Evolutionary conservation across 2,888 invertebrate species (phyloP).

Genomic region (Lepeophtheirus nordmannii): DNA sequence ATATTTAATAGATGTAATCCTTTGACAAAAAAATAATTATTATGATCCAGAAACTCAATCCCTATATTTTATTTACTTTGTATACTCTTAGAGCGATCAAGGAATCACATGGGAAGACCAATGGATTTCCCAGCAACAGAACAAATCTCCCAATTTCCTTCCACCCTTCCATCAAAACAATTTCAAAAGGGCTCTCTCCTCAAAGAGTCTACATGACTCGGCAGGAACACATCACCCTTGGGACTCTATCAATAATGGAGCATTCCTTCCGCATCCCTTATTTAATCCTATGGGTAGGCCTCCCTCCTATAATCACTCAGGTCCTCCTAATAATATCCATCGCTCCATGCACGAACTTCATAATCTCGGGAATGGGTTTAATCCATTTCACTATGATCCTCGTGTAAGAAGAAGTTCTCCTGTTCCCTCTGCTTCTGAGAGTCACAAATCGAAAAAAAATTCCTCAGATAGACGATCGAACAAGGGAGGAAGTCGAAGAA

Average conservation of each 20-base stretch:
- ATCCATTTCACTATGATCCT: not conserved
- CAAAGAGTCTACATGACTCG: constrained; percentile 17
- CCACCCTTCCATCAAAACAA: not conserved
- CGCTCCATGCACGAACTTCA: not conserved
- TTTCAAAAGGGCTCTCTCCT: not conserved
- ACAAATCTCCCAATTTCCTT: not conserved
- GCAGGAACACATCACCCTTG: not conserved
- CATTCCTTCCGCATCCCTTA: not conserved
- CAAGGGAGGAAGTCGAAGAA: not conserved
- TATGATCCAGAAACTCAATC: too few relatives aligned
- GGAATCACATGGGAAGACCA: constrained; percentile 20
- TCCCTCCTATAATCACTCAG: not conserved
- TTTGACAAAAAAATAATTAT: too few relatives aligned
- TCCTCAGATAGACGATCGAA: not conserved
- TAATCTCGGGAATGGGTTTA: not conserved
- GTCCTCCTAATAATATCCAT: not conserved
- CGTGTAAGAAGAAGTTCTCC: not conserved
- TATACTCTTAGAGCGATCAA: not conserved
- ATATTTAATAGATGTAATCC: too few relatives aligned
- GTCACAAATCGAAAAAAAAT: not conserved
- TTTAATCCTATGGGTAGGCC: not conserved
- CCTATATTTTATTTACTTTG: not conserved
- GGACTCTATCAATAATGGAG: not conserved
- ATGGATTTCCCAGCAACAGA: not conserved
- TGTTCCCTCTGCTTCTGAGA: not conserved